phyloP scores from a whole-genome alignment of 2,888 invertebrate genomes.

The Drosophila kanekoi region DNA sequence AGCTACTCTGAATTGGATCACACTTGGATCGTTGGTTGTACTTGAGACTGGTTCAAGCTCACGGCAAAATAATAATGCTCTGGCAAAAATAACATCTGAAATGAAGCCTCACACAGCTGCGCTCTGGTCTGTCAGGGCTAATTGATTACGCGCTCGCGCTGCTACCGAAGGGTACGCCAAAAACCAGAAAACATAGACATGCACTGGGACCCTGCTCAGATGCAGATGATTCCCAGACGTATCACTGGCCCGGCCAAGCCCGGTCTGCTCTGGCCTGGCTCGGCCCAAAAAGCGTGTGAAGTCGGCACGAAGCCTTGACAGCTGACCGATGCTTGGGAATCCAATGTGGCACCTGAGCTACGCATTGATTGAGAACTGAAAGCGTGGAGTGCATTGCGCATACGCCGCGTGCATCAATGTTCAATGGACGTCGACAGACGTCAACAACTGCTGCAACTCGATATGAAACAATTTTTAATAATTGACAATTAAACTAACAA shows the following conservation, averaged over 20 bases:
- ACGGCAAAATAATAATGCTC: background rate
- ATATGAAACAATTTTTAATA: slow-evolving; percentile 67
- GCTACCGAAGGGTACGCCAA: slow-evolving; percentile 25
- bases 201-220: slow-evolving; percentile 26
- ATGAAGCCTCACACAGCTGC: slow-evolving; percentile 43
- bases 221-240: slow-evolving; percentile 40
- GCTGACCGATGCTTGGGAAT: slow-evolving; percentile 52
- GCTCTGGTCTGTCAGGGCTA: slow-evolving; percentile 32
- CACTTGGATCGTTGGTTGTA: background rate
- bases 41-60: background rate
- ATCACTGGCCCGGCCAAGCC: background rate
- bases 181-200: slow-evolving; percentile 11
- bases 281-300: slow-evolving; percentile 48
- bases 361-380: slow-evolving; percentile 61
- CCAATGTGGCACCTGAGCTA: slow-evolving; percentile 67
- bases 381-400: slow-evolving; percentile 51
- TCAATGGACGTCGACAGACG: slow-evolving; percentile 32
- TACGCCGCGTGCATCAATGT: slow-evolving; percentile 62
- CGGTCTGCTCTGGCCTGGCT: background rate
- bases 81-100: slow-evolving; percentile 6
- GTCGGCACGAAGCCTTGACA: slow-evolving; percentile 49
- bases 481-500: slow-evolving; percentile 79
- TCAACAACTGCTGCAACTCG: slow-evolving; percentile 23
- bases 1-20: background rate
- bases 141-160: slow-evolving; percentile 50